phyloP scores from a whole-genome alignment of 2,113 vertebrate genomes.

The Phrynosoma blainvillii region DNA sequence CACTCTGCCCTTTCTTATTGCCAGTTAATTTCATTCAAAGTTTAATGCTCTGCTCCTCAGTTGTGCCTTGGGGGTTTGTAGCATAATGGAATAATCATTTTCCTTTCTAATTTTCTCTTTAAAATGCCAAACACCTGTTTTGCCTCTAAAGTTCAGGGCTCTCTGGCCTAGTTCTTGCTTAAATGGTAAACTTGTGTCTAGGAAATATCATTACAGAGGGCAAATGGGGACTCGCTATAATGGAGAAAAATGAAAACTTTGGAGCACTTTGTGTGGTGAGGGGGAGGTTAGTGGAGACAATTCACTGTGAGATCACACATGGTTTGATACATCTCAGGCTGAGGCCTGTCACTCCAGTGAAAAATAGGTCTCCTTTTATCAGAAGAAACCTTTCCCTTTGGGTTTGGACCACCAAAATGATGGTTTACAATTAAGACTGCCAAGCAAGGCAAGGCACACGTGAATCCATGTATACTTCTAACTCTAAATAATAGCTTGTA shows the following conservation, averaged over 20 bases:
- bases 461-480: too few species aligned
- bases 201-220: neutral
- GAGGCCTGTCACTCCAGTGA: neutral
- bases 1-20: constrained; percentile 60
- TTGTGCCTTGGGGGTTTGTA: constrained; percentile 62
- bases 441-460: too few species aligned
- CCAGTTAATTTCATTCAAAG: constrained; percentile 65
- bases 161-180: neutral
- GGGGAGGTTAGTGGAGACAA: neutral
- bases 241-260: neutral
- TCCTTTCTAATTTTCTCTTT: constrained; percentile 60
- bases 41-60: constrained; percentile 58
- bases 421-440: too few species aligned
- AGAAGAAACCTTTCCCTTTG: neutral
- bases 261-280: neutral
- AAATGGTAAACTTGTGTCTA: neutral
- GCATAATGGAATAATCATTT: constrained; percentile 68
- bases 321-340: neutral
- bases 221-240: neutral
- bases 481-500: too few species aligned
- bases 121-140: constrained; percentile 44
- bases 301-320: neutral
- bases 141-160: neutral
- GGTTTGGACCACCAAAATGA: neutral
- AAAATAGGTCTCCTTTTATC: neutral